Percentiles rank a stretch among this genome's conserved stretches.
These are phyloP conservation scores for Falco biarmicus DNA, from an alignment of 2,797 vertebrate genomes.

Conservation along the genomic window DNA sequence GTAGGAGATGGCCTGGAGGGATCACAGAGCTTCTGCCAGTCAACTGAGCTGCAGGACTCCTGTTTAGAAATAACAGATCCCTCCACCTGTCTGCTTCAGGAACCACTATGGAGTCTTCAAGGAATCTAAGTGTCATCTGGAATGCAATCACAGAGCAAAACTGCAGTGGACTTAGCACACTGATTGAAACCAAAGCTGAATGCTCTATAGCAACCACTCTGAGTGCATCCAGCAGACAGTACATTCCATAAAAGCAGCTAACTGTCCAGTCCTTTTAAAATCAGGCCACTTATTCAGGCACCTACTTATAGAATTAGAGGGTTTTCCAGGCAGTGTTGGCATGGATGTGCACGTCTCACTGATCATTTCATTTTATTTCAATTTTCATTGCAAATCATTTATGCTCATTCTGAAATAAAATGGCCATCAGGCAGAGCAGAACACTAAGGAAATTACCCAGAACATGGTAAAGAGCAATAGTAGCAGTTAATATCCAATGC, in stretches of 20 bases:
- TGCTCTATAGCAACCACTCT: not conserved
- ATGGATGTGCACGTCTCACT: not conserved
- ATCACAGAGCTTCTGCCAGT: not conserved
- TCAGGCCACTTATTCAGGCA: not conserved
- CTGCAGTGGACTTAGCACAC: not conserved
- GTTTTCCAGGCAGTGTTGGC: not conserved
- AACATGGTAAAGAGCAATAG: slow-evolving; percentile 4
- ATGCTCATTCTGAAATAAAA: slow-evolving; percentile 22
- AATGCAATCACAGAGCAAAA: slow-evolving; percentile 9
- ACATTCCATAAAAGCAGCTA: not conserved
- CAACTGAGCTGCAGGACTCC: not conserved
- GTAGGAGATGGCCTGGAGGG: not conserved
- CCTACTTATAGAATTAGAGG: not conserved
- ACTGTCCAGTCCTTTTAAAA: not conserved
- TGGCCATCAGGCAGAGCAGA: not conserved
- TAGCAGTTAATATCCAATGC: not conserved
- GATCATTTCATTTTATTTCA: not conserved
- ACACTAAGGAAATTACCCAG: slow-evolving; percentile 38
- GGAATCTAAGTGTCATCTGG: not conserved
- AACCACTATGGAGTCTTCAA: not conserved
- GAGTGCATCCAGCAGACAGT: not conserved
- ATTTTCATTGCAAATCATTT: slow-evolving; percentile 6
- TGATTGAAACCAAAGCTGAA: slow-evolving; percentile 26
- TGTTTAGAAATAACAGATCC: not conserved
- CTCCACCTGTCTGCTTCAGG: not conserved